Base-by-base conservation (phyloP, 1,140 invertebrate species). In the Leptopilina boulardi region DNA sequence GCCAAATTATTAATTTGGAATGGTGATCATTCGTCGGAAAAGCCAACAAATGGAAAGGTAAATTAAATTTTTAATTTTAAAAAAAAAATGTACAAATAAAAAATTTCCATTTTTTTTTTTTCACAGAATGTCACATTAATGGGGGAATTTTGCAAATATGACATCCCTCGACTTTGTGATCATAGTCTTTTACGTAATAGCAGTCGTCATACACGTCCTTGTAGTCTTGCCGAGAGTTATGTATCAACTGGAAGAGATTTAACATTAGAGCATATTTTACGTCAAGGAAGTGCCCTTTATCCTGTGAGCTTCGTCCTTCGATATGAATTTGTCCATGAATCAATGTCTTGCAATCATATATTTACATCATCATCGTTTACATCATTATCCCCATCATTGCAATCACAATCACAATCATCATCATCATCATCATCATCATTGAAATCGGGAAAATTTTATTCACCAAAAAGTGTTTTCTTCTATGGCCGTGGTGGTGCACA, bases 401-500 rank as follows among this genome's bases (percentile, higher is more conserved):
- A 86, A n/a, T 80, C 83, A 4, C 89, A 89, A 23, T 91, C 71
- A 73, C 77, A 0, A 84, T 77, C 10, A 73, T 75, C 1, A 34
- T 74, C 73, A 19, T 80, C 83, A 1, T 79, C 83, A 19, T 81
- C 81, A n/a, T 80, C 80, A 3, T 75, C 83, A 15, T 82, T 85
- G 30, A 86, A 86, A 18, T 91, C 92, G 3, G 95, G 95, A 4
- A 92, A 91, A 85, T 96, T 96, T 85, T 93, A 93, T 82, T 96
- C 95, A 1, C 95, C 96, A 0, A 93, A 93, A 79, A 96, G 94
- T 83, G 95, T 96, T 18, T 97, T 97, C 90, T 94, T 96, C 81
- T 97, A 95, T 82, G 95, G 96, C 1, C 92, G 96, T 72, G 96
- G 96, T 2, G 96, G 96, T 1, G 92, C 94, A 10, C 92, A 93